phyloP scores from a whole-genome alignment of 2,113 vertebrate species.

The Neogale vison region DNA sequence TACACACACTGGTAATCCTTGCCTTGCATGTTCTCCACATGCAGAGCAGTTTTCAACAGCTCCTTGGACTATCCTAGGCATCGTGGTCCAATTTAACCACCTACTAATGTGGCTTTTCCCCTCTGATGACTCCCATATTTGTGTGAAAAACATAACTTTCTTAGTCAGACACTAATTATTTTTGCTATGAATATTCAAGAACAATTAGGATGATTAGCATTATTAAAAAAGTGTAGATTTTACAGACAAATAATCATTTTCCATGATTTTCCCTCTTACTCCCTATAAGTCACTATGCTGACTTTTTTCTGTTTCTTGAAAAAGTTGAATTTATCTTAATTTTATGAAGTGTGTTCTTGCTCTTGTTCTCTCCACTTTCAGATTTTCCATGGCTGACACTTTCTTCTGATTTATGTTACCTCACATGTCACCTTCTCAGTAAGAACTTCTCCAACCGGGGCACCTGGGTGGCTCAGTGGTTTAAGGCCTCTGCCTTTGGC shows the following conservation, averaged over 20 bases:
- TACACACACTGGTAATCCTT: neutral
- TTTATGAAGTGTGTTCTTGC: neutral
- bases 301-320: neutral
- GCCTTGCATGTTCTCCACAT: neutral
- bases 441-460: neutral
- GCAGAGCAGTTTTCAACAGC: neutral
- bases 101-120: neutral
- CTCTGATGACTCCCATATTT: neutral
- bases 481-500: no score
- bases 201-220: neutral
- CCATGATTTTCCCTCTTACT: neutral
- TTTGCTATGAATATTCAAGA: neutral
- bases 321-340: neutral
- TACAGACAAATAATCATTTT: neutral
- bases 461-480: no score
- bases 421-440: neutral
- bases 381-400: neutral
- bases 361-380: neutral
- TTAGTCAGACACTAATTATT: neutral
- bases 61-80: neutral
- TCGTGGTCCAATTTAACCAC: neutral
- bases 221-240: neutral
- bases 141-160: neutral
- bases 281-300: neutral
- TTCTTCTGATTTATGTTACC: neutral